Base-by-base conservation (phyloP, 2,797 vertebrate species). In the Vipera ursinii region DNA sequence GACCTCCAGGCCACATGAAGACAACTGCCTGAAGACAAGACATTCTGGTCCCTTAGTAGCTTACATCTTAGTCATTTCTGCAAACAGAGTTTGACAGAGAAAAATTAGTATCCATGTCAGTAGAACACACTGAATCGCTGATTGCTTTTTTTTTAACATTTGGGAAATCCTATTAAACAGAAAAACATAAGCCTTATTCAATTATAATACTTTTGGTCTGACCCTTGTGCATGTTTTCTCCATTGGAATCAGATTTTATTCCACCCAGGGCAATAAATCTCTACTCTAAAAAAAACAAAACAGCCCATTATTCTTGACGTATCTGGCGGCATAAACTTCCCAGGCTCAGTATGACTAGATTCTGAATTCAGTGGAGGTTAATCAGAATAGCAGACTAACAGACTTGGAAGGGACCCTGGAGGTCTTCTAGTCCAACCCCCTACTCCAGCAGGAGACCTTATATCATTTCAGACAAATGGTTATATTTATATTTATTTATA, bases 41-140 rank as follows among this genome's bases (percentile, higher is more conserved):
- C 87, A 86, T 93, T 91, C 93, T 86, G 82, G 95, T 87, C 95
- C 86, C 94, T 65, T 86, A 91, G 95, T 93, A 95, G 91, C 89
- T 96, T 93, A 85, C 88, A 86, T 38, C 95, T 93, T 92, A 63
- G 94, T 48, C 63, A 89, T n/a, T 63, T 12, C 69, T 92, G 24
- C 65, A 95, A 94, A 92, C 94, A 92, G 82, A 94, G 4, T 60
- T 69, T 95, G 94, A 94, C 94, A 96, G 88, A 92, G 82, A 55
- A 61, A 90, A 90, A 90, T 87, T 86, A 89, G 56, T 92, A 92
- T 53, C 59, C 2, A 22, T 38, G 22, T 69, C 60, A 17, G 89
- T 92, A 93, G 88, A 60, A 90, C 38, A 17, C 82, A 94, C 94
- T 56, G 92, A 55, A 90, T 94, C 94, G 96, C 90, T 87, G 88